Evolutionary conservation across 2,888 invertebrate species (phyloP), one percentile per base, ranked within the genome.

Genomic region (Ectobius pallidus): DNA sequence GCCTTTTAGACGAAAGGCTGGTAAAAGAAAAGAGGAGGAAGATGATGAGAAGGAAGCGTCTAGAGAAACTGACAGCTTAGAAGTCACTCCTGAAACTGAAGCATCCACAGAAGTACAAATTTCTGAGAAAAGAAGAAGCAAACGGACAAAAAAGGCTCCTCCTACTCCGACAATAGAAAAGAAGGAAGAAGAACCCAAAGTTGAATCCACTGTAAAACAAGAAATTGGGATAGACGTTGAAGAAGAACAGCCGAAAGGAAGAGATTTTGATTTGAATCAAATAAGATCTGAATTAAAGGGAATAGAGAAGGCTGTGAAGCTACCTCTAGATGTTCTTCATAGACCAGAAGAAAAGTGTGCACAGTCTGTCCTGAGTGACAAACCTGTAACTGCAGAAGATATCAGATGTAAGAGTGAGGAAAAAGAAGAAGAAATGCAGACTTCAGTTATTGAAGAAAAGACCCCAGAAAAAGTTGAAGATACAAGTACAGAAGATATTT

Each of bases 211-310:
- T 1, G 30, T 65, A 18, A 65, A 65, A 46, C 65, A 65, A 46
- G 65, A 65, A n/a, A 16, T 25, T 27, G 71, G 65, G 16, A 69
- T 83, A 6, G 86, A 86, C n/a, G 65, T 83, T 7, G 86, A 86
- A 49, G 85, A 84, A 58, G 86, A 86, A 62, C 83, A 83, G 44
- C 86, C 87, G 0, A 89, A 89, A 80, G 90, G 91, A 1, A 86
- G 92, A 3, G 94, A 94, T 79, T 93, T 92, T 80, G 94, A 95
- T 83, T 85, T 95, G 27, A 93, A 92, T 82, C 92, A 94, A 84
- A 94, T 95, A 73, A 86, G 94, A 77, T 93, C 93, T 0, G 94
- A 95, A 80, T 83, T 94, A 2, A 95, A 94, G 82, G 94, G 94
- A 4, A 89, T 94, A 67, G 88, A 89, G 69, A 89, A 89, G 78